These are phyloP conservation scores for Falco punctatus DNA, from an alignment of 2,113 vertebrate genomes.

Conservation along the genomic window DNA sequence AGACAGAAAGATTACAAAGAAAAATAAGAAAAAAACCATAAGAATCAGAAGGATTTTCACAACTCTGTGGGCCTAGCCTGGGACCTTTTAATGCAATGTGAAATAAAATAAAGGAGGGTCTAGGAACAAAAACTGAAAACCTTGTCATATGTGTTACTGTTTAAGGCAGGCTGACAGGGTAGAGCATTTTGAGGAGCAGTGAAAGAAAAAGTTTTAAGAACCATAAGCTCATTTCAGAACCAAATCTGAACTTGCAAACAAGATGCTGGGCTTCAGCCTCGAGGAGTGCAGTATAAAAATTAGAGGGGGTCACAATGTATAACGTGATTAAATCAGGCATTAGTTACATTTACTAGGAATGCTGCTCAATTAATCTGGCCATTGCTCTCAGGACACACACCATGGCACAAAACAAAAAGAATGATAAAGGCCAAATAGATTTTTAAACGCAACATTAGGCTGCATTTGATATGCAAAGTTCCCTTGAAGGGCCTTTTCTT, in stretches of 20 bases:
- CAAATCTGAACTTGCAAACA: not conserved
- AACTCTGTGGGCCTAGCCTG: not conserved
- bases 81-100: not conserved
- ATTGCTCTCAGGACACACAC: not conserved
- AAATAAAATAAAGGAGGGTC: not conserved
- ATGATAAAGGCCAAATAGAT: not conserved
- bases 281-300: not conserved
- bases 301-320: not conserved
- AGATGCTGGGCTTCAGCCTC: not conserved
- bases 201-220: not conserved
- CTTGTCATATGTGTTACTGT: not conserved
- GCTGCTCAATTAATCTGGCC: not conserved
- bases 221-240: not conserved
- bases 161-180: not conserved
- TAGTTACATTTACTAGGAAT: not conserved
- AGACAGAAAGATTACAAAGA: not conserved
- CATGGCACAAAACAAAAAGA: not conserved
- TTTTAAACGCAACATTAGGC: not conserved
- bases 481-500: not conserved
- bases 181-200: not conserved
- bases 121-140: not conserved
- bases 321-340: not conserved
- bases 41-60: not conserved
- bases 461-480: not conserved
- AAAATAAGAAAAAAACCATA: not conserved